Conservation (phyloP, 2,888 invertebrate species). For the Theodoxus fluviatilis region DNA sequence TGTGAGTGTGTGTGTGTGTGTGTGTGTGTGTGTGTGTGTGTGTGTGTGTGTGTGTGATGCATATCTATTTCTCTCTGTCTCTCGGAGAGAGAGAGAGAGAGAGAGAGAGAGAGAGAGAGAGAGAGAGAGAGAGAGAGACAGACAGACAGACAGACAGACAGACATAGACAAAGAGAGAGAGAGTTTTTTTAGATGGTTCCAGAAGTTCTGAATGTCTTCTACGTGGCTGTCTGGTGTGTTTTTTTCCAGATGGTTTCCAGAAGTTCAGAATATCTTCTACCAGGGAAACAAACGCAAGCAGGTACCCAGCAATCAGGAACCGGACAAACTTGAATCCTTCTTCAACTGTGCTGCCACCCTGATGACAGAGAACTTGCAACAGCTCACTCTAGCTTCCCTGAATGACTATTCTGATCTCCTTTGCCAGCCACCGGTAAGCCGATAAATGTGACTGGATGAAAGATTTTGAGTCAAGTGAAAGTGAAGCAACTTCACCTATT, state of each 20-base stretch:
- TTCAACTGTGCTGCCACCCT: slow-evolving; percentile 85
- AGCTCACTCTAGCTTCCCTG: slow-evolving; percentile 81
- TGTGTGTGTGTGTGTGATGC: no score
- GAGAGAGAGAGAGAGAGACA: neutral
- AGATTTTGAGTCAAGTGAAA: no score
- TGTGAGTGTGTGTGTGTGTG: neutral
- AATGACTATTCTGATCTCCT: slow-evolving; percentile 80
- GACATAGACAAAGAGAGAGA: no score
- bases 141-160: no score
- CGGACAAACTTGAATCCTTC: slow-evolving; percentile 76
- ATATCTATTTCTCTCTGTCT: no score
- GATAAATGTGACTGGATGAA: no score
- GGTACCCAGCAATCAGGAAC: slow-evolving; percentile 68
- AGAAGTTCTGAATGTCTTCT: neutral
- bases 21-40: no score
- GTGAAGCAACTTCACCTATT: no score
- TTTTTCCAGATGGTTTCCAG: slow-evolving; percentile 62
- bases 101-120: no score
- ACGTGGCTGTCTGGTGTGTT: neutral
- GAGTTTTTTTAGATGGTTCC: neutral
- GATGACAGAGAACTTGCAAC: slow-evolving; percentile 88
- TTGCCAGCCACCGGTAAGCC: slow-evolving; percentile 78
- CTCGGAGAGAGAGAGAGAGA: no score
- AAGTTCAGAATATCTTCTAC: slow-evolving; percentile 66
- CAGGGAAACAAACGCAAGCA: slow-evolving; percentile 65